phyloP scores from a whole-genome alignment of 2,113 vertebrate genomes.

The Prunella fulvescens region DNA sequence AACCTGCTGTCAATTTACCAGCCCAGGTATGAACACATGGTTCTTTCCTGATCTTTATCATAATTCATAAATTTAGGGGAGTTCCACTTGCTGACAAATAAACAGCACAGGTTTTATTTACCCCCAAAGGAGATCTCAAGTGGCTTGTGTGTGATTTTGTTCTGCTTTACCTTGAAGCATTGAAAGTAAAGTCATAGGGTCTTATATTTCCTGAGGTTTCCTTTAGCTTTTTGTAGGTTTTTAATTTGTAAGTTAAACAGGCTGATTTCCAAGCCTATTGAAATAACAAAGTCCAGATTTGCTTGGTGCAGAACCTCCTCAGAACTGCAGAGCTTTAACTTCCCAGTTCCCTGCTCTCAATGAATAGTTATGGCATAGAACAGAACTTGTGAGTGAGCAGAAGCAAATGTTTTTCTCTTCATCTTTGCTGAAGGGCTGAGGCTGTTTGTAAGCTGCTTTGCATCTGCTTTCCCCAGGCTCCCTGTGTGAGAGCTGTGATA shows the following conservation, averaged over 20 bases:
- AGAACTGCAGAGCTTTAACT: not conserved
- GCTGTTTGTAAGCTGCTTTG: constrained; percentile 7
- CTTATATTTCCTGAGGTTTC: not conserved
- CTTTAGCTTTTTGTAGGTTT: not conserved
- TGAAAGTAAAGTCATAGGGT: not conserved
- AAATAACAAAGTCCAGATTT: not conserved
- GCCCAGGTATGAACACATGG: not conserved
- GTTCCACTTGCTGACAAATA: not conserved
- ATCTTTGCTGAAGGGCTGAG: not conserved
- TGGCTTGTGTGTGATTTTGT: not conserved
- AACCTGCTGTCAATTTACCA: not conserved
- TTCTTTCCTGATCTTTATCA: not conserved
- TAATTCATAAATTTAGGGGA: not conserved
- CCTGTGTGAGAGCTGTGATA: not conserved
- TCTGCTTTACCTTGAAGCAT: not conserved
- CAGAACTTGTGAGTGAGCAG: not conserved
- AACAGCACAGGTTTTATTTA: not conserved
- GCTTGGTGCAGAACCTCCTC: not conserved
- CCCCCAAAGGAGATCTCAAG: not conserved
- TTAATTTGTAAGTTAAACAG: not conserved
- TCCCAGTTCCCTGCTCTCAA: not conserved
- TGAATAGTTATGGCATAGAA: not conserved
- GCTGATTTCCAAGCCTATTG: not conserved
- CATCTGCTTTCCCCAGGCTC: not conserved
- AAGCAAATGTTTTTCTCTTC: not conserved